Conservation (phyloP, 2,888 invertebrate species). For the Lithophane semibrunnea region DNA sequence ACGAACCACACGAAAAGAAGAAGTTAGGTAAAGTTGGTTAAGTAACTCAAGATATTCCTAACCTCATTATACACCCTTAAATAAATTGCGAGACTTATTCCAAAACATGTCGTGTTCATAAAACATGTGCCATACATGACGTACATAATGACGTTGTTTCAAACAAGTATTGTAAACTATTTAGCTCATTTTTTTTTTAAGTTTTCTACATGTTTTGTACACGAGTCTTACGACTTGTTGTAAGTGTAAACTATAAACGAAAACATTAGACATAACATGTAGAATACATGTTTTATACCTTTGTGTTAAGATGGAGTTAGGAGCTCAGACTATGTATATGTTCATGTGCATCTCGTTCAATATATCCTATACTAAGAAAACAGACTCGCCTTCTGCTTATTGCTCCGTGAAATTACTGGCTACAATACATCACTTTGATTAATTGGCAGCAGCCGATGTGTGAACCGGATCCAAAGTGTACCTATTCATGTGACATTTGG, state of each 20-base stretch:
- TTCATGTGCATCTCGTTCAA: constrained; percentile 19
- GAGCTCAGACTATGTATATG: not conserved
- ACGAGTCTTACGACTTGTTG: not conserved
- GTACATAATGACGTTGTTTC: not conserved
- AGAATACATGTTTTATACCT: not conserved
- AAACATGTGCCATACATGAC: not conserved
- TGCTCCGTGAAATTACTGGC: constrained; percentile 44
- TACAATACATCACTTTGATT: constrained; percentile 46
- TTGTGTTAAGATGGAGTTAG: too few species aligned
- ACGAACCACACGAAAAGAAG: too few species aligned
- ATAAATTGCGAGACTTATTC: not conserved
- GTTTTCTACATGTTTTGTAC: not conserved
- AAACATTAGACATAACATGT: not conserved
- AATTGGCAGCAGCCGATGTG: constrained; percentile 35
- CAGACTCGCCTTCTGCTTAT: constrained; percentile 14
- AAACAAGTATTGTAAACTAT: not conserved
- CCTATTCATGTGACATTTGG: constrained; percentile 63
- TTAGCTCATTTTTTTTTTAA: not conserved
- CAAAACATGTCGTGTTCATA: not conserved
- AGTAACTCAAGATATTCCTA: too few species aligned
- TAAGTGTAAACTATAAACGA: not conserved
- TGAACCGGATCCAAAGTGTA: constrained; percentile 52
- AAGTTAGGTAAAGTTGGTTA: too few species aligned
- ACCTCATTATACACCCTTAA: too few species aligned
- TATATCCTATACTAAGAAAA: constrained; percentile 15